phyloP scores from a whole-genome alignment of 2,113 vertebrate genomes.

The Isichthys henryi region DNA sequence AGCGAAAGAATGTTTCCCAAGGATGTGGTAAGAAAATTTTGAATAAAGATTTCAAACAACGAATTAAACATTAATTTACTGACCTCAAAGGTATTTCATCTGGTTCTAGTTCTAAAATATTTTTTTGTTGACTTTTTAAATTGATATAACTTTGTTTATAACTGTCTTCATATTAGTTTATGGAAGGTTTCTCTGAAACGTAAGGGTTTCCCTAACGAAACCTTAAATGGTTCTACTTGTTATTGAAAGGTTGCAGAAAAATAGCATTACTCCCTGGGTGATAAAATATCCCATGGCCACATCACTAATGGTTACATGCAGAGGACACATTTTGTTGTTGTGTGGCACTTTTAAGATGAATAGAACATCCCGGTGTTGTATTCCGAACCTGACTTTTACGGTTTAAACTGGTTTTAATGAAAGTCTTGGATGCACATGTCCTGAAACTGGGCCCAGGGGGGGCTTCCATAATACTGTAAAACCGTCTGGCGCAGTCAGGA shows the following conservation, averaged over 20 bases:
- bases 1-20: background rate
- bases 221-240: background rate
- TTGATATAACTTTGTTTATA: background rate
- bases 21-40: background rate
- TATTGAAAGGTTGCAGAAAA: background rate
- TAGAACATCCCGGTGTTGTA: background rate
- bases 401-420: background rate
- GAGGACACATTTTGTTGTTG: background rate
- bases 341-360: background rate
- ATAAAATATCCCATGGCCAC: background rate
- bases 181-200: background rate
- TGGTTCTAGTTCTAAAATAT: background rate
- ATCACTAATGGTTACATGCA: background rate
- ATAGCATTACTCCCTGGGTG: background rate
- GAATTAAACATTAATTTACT: background rate
- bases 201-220: background rate
- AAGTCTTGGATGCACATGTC: background rate
- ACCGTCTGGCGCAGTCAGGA: background rate
- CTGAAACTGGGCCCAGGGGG: background rate
- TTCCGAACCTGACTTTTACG: background rate
- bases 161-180: background rate
- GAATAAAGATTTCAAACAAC: background rate
- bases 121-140: background rate
- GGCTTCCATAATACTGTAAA: background rate
- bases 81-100: background rate